These are phyloP conservation scores for Saimiri boliviensis DNA, from an alignment of 2,113 vertebrate genomes.

Conservation along the genomic window DNA sequence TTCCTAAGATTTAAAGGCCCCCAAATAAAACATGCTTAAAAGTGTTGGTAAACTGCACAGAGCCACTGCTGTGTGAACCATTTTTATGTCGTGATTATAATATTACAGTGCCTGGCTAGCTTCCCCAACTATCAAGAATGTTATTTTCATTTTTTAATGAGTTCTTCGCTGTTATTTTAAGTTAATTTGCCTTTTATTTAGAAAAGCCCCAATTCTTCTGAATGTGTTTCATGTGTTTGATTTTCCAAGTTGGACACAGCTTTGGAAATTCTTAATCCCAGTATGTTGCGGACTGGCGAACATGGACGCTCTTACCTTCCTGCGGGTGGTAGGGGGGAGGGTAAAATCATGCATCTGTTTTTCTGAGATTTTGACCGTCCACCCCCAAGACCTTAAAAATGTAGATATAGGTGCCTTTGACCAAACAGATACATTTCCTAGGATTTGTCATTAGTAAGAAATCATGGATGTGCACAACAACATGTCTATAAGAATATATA, in stretches of 20 bases:
- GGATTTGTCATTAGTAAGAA: not conserved
- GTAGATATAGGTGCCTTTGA: too few species aligned
- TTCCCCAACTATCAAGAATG: not conserved
- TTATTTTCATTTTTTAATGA: not conserved
- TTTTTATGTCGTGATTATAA: too few species aligned
- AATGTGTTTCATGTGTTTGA: not conserved
- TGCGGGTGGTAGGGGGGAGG: accelerated
- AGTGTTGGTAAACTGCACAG: not conserved
- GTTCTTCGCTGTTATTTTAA: not conserved
- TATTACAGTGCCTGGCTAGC: too few species aligned
- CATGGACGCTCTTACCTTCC: accelerated
- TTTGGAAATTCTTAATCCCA: not conserved
- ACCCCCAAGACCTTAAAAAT: too few species aligned
- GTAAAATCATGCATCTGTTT: accelerated
- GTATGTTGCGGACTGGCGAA: not conserved
- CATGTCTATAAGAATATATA: accelerated
- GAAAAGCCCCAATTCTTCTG: not conserved
- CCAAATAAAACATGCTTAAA: accelerated
- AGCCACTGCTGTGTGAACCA: not conserved
- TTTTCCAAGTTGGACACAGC: not conserved
- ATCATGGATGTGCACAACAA: accelerated
- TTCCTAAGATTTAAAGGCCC: accelerated
- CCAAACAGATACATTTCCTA: not conserved
- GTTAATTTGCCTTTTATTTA: not conserved
- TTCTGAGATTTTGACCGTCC: not conserved